Evolutionary conservation across 2,113 vertebrate species (phyloP).

Genomic region (Gymnarchus niloticus): DNA sequence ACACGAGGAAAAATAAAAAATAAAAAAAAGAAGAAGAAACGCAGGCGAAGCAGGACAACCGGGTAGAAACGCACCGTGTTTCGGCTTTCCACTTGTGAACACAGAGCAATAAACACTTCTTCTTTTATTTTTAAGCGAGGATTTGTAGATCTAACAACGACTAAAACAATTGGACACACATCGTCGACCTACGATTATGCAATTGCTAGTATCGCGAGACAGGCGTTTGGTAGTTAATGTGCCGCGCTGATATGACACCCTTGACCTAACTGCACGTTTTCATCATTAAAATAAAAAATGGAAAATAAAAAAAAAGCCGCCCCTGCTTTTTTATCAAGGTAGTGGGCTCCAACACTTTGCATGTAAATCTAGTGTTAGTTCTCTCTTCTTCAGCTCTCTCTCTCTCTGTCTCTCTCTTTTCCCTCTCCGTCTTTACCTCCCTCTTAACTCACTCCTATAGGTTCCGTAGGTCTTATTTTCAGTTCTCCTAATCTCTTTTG

Average conservation of each 20-base stretch:
- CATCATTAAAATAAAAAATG: conserved; percentile 66
- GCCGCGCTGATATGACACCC: conserved; percentile 71
- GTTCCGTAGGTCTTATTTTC: conserved; percentile 54
- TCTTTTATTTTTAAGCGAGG: conserved; percentile 53
- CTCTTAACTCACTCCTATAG: conserved; percentile 46
- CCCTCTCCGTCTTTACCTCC: conserved; percentile 59
- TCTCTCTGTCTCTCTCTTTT: conserved; percentile 54
- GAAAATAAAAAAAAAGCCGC: conserved; percentile 45
- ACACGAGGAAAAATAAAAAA: conserved; percentile 38
- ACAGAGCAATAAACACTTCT: conserved; percentile 69
- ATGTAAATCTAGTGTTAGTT: conserved; percentile 99
- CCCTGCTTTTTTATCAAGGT: conserved; percentile 69
- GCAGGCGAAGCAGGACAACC: conserved; percentile 57
- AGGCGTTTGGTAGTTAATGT: conserved; percentile 71
- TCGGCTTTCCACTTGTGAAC: conserved; percentile 62
- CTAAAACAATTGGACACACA: conserved; percentile 63
- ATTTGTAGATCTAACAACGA: conserved; percentile 65
- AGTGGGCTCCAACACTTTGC: conserved; percentile 92
- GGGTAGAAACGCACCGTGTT: conserved; percentile 43
- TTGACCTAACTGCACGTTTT: conserved; percentile 77
- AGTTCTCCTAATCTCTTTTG: conserved; percentile 53
- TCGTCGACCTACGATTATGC: conserved; percentile 73
- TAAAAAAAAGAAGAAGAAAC: too few relatives aligned
- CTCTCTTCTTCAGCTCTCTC: conserved; percentile 51
- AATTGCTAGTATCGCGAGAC: conserved; percentile 75